Evolutionary conservation across 2,797 vertebrate genomes (phyloP), one percentile per base, ranked within the genome.

Genomic region (Simalia tracyae): DNA sequence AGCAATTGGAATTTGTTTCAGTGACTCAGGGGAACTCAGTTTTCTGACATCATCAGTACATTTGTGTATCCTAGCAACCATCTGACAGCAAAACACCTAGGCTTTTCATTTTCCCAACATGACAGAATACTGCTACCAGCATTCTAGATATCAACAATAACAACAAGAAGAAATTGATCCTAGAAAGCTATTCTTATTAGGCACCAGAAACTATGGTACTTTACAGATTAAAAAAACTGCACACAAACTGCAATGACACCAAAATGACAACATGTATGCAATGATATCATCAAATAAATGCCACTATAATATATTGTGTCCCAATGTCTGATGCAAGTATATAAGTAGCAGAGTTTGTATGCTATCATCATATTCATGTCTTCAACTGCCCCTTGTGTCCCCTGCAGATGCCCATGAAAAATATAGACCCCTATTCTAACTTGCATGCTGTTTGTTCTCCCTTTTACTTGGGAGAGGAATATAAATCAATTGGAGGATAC

Each of bases 21-120:
- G 42, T 90, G 91, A 92, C 88, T 93, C 88, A 85, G 36, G 85
- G 72, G 85, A 93, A 90, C 9, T 91, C 50, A 88, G 60, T 85
- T 15, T 36, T 84, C 86, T 88, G 88, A 93, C 88, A 93, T 93
- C 93, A 92, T 89, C 60, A 92, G 36, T 60, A 56, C 90, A 92
- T 92, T 90, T 92, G 57, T 72, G 91, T 92, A 68, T 72, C 91
- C 42, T 87, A 93, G 93, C 88, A 93, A 92, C 93, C 60, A 90
- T 6, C 54, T 88, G 88, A 90, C 91, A 92, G 85, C 86, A 84
- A 92, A 85, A 88, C 46, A 88, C 81, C n/a, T 90, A 84, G 50
- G 46, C 89, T 76, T 91, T 86, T 84, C 59, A 14, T 28, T 85
- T 93, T 90, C 56, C 22, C 42, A 85, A 68, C 42, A 84, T 84